phyloP scores from a whole-genome alignment of 2,888 invertebrate genomes.

The Nomada ruficornis region DNA sequence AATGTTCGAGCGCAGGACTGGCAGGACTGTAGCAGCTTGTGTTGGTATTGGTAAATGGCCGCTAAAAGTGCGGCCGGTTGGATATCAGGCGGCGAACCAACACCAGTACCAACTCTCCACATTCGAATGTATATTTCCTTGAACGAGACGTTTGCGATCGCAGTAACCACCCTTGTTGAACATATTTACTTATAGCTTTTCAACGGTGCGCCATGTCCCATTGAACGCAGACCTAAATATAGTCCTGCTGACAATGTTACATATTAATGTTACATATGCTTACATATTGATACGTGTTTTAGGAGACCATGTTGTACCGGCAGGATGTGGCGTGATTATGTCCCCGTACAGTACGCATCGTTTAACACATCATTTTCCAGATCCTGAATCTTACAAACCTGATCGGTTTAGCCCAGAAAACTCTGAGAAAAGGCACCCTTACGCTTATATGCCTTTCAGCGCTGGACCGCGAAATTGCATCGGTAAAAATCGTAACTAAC shows the following conservation, averaged over 20 bases:
- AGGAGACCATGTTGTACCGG: constrained; percentile 61
- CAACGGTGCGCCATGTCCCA: no score
- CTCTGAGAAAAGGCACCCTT: constrained; percentile 85
- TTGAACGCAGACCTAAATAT: neutral
- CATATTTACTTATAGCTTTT: no score
- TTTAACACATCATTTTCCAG: constrained; percentile 85
- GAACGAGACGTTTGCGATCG: no score
- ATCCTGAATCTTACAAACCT: constrained; percentile 86
- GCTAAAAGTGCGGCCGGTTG: no score
- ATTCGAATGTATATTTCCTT: no score
- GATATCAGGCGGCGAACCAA: no score
- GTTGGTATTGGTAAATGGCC: no score
- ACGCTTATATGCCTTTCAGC: constrained; percentile 87
- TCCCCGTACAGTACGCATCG: constrained; percentile 86
- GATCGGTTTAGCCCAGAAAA: constrained; percentile 86
- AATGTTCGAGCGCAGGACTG: no score
- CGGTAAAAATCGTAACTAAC: constrained; percentile 76
- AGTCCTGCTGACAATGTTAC: neutral
- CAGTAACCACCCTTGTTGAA: no score
- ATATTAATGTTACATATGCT: neutral
- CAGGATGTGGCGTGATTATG: constrained; percentile 86
- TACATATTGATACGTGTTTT: constrained; percentile 1
- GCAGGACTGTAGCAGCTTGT: no score
- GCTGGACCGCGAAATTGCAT: constrained; percentile 87
- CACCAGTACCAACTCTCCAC: no score